A percentile compares a stretch with the other conserved stretches of the same genome.
phyloP scores from a whole-genome alignment of 1,140 invertebrate genomes.

The Drusus annulatus region DNA sequence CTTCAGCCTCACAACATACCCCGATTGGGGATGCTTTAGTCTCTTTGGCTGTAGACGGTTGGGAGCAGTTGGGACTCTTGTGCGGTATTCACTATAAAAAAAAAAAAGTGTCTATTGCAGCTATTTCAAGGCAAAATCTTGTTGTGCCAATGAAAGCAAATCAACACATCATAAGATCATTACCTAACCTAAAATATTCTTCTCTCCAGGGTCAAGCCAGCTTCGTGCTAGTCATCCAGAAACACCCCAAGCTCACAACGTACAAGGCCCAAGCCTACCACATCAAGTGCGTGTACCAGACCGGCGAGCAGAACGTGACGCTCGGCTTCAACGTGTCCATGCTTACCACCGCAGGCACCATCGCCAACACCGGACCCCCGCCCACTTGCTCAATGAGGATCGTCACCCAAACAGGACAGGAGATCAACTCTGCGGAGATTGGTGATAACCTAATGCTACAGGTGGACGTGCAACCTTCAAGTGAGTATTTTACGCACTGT shows the following conservation, averaged over 20 bases:
- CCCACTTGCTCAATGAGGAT: conserved; percentile 95
- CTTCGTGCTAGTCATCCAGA: conserved; percentile 94
- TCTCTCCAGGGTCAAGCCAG: conserved; percentile 86
- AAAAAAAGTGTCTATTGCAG: no score
- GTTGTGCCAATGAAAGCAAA: no score
- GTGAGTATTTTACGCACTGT: conserved; percentile 70
- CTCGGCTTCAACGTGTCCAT: conserved; percentile 95
- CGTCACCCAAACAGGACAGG: conserved; percentile 87
- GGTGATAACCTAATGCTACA: conserved; percentile 92
- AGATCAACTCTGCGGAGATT: conserved; percentile 92
- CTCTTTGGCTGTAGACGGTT: no score
- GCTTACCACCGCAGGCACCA: conserved; percentile 94
- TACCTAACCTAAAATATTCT: not conserved
- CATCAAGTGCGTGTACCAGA: conserved; percentile 95
- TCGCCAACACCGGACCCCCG: conserved; percentile 94
- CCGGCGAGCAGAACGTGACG: conserved; percentile 93
- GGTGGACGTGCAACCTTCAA: conserved; percentile 93
- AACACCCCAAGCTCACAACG: conserved; percentile 95
- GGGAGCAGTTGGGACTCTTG: no score
- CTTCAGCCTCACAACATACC: no score
- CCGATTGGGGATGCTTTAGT: no score
- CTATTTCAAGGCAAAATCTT: no score
- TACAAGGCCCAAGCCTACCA: conserved; percentile 95
- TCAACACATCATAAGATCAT: no score
- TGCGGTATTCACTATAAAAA: no score